Evolutionary conservation across 2,797 vertebrate genomes (phyloP).

Genomic region (Falco cherrug): DNA sequence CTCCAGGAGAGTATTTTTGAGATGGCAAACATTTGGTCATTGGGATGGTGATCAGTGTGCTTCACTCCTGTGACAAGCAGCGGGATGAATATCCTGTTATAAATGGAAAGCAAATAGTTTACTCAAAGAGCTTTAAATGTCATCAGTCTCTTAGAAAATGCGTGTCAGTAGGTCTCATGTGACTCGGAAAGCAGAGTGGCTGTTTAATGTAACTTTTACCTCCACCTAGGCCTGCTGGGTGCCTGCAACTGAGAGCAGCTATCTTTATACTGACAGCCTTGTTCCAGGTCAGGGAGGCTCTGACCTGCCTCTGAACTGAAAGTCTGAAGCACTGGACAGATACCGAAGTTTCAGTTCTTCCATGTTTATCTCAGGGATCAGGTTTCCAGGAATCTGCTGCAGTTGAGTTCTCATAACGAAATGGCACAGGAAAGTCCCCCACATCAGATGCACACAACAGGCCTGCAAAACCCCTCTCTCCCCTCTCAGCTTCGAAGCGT

Average conservation of each 20-base stretch:
- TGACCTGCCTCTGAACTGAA: slow-evolving; percentile 13
- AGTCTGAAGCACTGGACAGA: not conserved
- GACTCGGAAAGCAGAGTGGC: slow-evolving; percentile 1
- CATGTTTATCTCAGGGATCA: not conserved
- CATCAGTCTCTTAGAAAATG: slow-evolving; percentile 42
- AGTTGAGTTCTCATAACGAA: not conserved
- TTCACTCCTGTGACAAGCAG: not conserved
- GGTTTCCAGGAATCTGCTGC: slow-evolving; percentile 22
- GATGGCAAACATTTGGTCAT: not conserved
- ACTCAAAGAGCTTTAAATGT: slow-evolving; percentile 13
- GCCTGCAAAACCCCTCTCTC: not conserved
- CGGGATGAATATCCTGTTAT: not conserved
- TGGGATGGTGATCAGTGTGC: not conserved
- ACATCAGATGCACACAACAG: not conserved
- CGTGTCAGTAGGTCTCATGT: slow-evolving; percentile 1
- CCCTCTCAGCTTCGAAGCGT: not conserved
- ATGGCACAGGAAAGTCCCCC: not conserved
- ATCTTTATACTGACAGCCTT: not conserved
- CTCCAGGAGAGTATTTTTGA: not conserved
- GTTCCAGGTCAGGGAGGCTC: not conserved
- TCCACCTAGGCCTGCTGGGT: not conserved
- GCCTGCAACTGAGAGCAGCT: not conserved
- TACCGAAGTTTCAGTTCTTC: not conserved
- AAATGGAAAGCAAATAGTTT: slow-evolving; percentile 32
- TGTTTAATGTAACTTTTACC: slow-evolving; percentile 38